Evolutionary conservation across 1,140 invertebrate species (phyloP), one percentile per base, ranked within the genome.

Genomic region (Diachasmimorpha longicaudata): DNA sequence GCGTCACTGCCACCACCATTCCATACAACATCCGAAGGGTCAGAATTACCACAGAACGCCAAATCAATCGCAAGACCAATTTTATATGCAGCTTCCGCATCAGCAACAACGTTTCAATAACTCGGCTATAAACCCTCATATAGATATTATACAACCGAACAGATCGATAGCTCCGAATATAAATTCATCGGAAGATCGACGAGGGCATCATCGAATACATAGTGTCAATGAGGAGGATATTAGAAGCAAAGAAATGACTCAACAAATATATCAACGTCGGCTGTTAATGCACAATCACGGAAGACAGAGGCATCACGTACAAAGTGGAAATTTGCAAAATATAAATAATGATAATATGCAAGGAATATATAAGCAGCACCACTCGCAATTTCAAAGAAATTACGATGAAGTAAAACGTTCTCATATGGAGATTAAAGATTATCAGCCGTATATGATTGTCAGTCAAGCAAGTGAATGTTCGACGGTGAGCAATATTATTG

Each of bases 351-450:
- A 88, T 6, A 87, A 90, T 11, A 90, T 91, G 83, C 91, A 91
- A 80, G 90, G 91, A 81, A 90, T 91, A 66, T 91, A 91, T 78
- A 85, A 89, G 76, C 91, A 92, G 58, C 91, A 92, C 77, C 91
- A 92, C 79, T 87, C 91, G 73, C 90, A 84, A 19, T 85, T 85
- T 77, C 81, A 82, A 10, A 82, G 84, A 5, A 87, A 78, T 74
- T 87, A 84, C 36, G 84, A 87, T 37, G 75, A 86, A 84, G 31
- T 4, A 3, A 70, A 21, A 4, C 10, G 19, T 4, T 70, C 23
- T 2, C 36, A 9, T 31, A 52, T 71, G 25, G 68, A 69, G 63
- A 25, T 48, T 55, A 71, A 71, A 77, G 86, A 84, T 72, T 84
- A 87, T 16, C 81, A 80, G 21, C 83, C 80, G 25, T 83, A 80